Conservation (phyloP, 2,888 invertebrate genomes). For the Melinaea menophilus region DNA sequence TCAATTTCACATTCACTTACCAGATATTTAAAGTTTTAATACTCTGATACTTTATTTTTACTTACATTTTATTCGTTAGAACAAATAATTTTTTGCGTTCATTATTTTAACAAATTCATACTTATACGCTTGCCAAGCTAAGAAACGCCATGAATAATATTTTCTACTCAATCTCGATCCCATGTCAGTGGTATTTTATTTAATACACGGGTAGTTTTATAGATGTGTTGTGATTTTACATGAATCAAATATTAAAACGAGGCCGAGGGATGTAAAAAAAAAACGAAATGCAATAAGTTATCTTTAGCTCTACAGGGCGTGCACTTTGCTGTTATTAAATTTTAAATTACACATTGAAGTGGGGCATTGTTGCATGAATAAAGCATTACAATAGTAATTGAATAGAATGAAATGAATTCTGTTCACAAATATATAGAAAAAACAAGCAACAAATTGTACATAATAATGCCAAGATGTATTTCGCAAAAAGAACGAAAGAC, state of each 20-base stretch:
- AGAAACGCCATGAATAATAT: too few relatives aligned
- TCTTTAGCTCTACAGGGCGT: slow-evolving; percentile 30
- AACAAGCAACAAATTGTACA: too few relatives aligned
- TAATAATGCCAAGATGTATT: too few relatives aligned
- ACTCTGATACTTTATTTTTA: too few relatives aligned
- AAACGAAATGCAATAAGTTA: slow-evolving; percentile 31
- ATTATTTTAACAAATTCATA: too few relatives aligned
- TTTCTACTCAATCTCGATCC: too few relatives aligned
- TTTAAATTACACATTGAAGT: slow-evolving; percentile 49
- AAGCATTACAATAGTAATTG: slow-evolving; percentile 39
- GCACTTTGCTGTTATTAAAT: slow-evolving; percentile 38
- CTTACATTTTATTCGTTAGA: too few relatives aligned
- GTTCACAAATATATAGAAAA: neutral
- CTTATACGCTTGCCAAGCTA: too few relatives aligned
- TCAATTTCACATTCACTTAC: neutral
- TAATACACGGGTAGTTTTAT: slow-evolving; percentile 13
- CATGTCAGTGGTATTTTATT: slow-evolving; percentile 1
- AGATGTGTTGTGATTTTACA: slow-evolving; percentile 20
- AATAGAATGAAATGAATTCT: slow-evolving; percentile 31
- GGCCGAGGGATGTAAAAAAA: slow-evolving; percentile 23
- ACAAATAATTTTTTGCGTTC: too few relatives aligned
- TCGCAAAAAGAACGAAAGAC: too few relatives aligned
- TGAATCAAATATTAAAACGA: slow-evolving; percentile 29
- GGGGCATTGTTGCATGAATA: slow-evolving; percentile 55
- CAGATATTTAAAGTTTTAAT: too few relatives aligned